phyloP scores from a whole-genome alignment of 1,140 invertebrate species.

The Brachionus rubens region DNA sequence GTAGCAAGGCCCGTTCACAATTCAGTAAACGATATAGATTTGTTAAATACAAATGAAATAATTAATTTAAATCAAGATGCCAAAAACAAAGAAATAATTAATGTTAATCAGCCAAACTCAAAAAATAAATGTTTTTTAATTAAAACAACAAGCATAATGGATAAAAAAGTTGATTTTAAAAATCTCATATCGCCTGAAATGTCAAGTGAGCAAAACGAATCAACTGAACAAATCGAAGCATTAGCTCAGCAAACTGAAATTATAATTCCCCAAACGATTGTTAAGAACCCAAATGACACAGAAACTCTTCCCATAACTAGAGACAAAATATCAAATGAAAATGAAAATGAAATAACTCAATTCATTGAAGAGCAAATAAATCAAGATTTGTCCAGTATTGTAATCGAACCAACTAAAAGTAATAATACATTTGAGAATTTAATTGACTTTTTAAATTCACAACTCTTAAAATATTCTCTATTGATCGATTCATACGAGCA shows the following conservation, averaged over 20 bases:
- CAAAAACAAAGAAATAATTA: neutral
- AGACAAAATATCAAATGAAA: too few relatives aligned
- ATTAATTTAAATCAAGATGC: neutral
- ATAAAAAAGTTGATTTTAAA: constrained; percentile 34
- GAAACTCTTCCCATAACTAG: too few relatives aligned
- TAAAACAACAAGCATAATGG: constrained; percentile 49
- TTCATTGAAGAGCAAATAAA: too few relatives aligned
- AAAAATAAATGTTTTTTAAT: constrained; percentile 50
- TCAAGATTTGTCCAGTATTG: too few relatives aligned
- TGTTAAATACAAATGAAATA: neutral
- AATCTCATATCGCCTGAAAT: neutral
- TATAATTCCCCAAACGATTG: too few relatives aligned
- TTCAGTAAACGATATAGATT: neutral
- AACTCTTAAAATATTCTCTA: too few relatives aligned
- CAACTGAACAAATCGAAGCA: neutral
- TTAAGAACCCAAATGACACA: too few relatives aligned
- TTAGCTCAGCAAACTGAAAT: neutral
- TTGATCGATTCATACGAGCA: neutral
- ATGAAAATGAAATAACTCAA: too few relatives aligned
- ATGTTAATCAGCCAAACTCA: constrained; percentile 48
- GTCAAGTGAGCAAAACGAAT: neutral
- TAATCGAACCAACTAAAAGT: too few relatives aligned
- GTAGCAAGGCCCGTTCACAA: constrained; percentile 68
- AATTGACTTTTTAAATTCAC: too few relatives aligned
- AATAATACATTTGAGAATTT: too few relatives aligned